Base-by-base conservation (phyloP, 2,113 vertebrate species). In the Tricholaema leucomelas region DNA sequence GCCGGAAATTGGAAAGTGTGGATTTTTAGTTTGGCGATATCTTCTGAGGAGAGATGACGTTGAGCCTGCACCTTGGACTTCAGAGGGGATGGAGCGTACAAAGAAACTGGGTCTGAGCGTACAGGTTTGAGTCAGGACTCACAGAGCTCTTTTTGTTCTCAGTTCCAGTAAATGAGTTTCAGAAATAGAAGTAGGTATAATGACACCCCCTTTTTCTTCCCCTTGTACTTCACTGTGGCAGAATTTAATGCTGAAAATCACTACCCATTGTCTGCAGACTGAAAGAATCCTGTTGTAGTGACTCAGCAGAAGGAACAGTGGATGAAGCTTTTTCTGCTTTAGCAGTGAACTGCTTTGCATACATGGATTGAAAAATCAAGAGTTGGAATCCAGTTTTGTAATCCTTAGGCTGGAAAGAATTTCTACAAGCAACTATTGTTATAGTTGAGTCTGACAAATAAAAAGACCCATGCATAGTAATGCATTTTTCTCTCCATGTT, bases 1-100 rank as follows among this genome's bases (percentile, higher is more conserved):
- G 99, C 99, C 99, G 35, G 99, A 99, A 98, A 99, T 99, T 52
- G 99, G 99, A 82, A 99, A 99, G 91, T 99, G 99, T 92, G 99
- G 99, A 25, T 99, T 99, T 96, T 97, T 99, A 93, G 99, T 99
- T 89, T 99, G 99, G 99, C 98, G 99, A 38, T 99, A 99, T 92
- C 98, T 99, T 94, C 96, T 99, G 96, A 98, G 99, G 95, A 98
- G 99, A 86, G 99, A 99, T 81, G 99, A 99, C n/a, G 74, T 97
- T 88, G 99, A 99, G 79, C 99, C 99, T 64, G 99, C 99, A 8
- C 99, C 99, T 17, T 99, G 99, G 99, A 99, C 99, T 10, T 98
- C 99, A 17, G 99, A 99, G 96, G 99, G 99, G 88, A 97, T 98
- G 42, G 99, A 99, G 63, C 95, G 99, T 55, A 99, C 98, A 91